Conservation (phyloP, 2,797 vertebrate species). For the Melanotaenia parkinsoni region DNA sequence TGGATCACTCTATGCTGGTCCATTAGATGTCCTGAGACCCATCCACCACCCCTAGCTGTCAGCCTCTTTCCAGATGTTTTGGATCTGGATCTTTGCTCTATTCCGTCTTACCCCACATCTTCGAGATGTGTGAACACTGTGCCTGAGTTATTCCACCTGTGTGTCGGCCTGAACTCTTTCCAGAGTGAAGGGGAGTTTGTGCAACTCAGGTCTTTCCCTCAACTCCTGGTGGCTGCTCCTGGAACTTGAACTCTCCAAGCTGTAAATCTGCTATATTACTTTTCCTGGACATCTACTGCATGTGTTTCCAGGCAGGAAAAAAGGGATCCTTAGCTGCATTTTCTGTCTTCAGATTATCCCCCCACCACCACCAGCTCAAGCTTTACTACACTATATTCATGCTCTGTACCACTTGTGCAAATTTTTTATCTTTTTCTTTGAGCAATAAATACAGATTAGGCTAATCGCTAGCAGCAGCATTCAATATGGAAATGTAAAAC, state of each 20-base stretch:
- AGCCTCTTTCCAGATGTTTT: constrained; percentile 9
- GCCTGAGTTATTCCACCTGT: not conserved
- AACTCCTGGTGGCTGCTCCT: not conserved
- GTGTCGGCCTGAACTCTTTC: not conserved
- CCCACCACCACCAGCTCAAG: too few relatives aligned
- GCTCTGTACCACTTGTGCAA: not conserved
- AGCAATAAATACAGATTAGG: too few relatives aligned
- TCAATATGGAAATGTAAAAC: not conserved
- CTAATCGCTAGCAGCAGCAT: too few relatives aligned
- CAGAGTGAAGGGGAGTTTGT: not conserved
- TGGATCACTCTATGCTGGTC: not conserved
- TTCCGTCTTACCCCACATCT: not conserved
- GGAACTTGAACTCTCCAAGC: not conserved
- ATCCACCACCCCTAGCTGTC: not conserved
- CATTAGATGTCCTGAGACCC: not conserved
- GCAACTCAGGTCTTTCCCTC: not conserved
- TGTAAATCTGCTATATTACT: not conserved
- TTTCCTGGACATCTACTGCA: not conserved
- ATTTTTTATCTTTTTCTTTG: too few relatives aligned
- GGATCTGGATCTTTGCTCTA: not conserved
- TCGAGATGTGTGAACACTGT: not conserved
- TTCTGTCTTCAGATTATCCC: not conserved
- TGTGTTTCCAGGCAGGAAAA: not conserved
- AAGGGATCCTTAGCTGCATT: not conserved
- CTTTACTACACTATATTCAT: not conserved